Evolutionary conservation across 2,797 vertebrate genomes (phyloP), one percentile per base, ranked within the genome.

Genomic region (Labroides dimidiatus): DNA sequence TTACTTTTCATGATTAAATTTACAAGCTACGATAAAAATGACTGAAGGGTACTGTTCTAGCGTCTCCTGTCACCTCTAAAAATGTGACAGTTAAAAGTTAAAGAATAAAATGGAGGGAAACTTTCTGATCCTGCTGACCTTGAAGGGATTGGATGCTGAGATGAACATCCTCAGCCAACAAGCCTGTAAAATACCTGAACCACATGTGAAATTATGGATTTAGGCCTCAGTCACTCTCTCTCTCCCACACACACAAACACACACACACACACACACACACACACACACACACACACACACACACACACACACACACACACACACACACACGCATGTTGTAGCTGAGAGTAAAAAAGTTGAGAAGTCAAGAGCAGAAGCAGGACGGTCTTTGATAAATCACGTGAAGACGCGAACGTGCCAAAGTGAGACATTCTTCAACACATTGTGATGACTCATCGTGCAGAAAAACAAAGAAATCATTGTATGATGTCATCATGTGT

Each of bases 161-260:
- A 66, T 58, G 54, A 62, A 54, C 47, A 27, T 66, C 50, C n/a
- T 62, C 64, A 23, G 75, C 3, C 64, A 68, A 60, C 48, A 30
- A 64, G 63, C 24, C 54, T 37, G 57, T 8, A 43, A 69, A 56
- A 58, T 54, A 52, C 37, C 44, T 27, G 37, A 33, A 45, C 41
- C 45, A 27, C 27, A 42, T 62, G 43, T 69, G 55, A 72, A 48
- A 27, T 80, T 60, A 75, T 64, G 59, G 43, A 68, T 72, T 57
- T 14, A 21, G 44, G 66, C 49, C 61, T 20, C 54, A 2, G 37
- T 20, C 37, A 3, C 9, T 27, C 24, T 3, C 24, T n/a, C n/a
- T n/a, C n/a, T n/a, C n/a, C n/a, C n/a, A n/a, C n/a, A n/a, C n/a
- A n/a, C n/a, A n/a, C n/a, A n/a, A n/a, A 27, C 24, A 27, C 24